Base-by-base conservation (phyloP, 2,797 vertebrate genomes). In the Sphenodon punctatus region DNA sequence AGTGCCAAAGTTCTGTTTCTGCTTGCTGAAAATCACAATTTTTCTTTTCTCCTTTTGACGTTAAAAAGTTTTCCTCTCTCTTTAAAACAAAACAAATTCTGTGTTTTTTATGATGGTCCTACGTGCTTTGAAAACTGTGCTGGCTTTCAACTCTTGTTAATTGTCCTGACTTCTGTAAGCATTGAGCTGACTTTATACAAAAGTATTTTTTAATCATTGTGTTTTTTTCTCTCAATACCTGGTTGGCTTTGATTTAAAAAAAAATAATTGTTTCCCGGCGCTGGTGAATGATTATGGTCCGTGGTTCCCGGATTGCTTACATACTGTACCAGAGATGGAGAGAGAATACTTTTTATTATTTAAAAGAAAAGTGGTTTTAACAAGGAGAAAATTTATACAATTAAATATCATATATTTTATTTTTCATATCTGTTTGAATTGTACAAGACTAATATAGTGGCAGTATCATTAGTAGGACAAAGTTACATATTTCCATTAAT, bases 351-450 rank as follows among this genome's bases (percentile, higher is more conserved):
- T 93, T 93, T 86, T 73, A 80, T 90, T 86, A 88, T 92, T 88
- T 91, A 82, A 89, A 92, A 91, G 74, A 51, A 84, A 81, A 82
- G 77, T 7, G 8, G 88, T 70, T 87, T 89, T 71, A 78, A 45
- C 25, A 49, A 75, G 85, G 79, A 76, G 84, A 53, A 20, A 66
- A 92, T 96, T 95, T 95, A 90, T 95, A 94, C 92, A 92, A 89
- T 91, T 94, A 93, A 92, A 95, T 93, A 95, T 92, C 90, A 93
- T 94, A 93, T 94, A 94, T 94, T 96, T 96, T 96, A 95, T 96
- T 96, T 96, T 96, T 96, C 94, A 94, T 95, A 90, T n/a, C n/a
- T 91, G 92, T 96, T 90, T 87, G 69, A 93, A 94, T 82, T 92
- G 88, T 89, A 77, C 82, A 77, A 80, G 90, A 87, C 92, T 84